Percentiles rank a stretch among this genome's conserved stretches.
phyloP scores from a whole-genome alignment of 2,888 invertebrate genomes.

The Trissoscelio sp. region DNA sequence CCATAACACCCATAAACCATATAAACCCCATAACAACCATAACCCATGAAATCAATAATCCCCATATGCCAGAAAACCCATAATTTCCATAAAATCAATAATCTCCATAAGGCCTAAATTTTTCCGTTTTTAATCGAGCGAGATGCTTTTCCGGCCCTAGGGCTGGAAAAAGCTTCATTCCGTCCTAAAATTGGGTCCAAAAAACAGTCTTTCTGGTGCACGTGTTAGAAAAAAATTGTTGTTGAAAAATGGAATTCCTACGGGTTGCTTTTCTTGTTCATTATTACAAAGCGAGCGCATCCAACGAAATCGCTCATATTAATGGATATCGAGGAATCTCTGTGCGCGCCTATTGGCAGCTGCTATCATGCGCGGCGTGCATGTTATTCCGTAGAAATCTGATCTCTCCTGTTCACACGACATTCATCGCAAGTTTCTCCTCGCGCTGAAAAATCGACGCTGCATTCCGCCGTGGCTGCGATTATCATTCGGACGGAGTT shows the following conservation, averaged over 20 bases:
- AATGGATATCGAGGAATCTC: not conserved
- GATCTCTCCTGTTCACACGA: constrained; percentile 73
- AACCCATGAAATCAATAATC: no score
- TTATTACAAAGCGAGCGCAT: constrained; percentile 16
- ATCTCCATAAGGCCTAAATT: no score
- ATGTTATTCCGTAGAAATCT: constrained; percentile 72
- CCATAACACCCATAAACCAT: no score
- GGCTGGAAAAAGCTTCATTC: no score
- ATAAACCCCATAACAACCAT: no score
- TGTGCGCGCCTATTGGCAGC: constrained; percentile 39
- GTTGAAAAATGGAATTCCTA: constrained; percentile 16
- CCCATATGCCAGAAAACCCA: no score
- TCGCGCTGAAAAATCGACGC: constrained; percentile 61
- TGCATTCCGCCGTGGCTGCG: constrained; percentile 69
- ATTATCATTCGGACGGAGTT: constrained; percentile 74
- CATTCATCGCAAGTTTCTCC: constrained; percentile 67
- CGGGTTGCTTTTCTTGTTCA: constrained; percentile 9
- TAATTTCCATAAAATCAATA: no score
- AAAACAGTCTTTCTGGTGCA: no score
- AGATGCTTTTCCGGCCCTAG: no score
- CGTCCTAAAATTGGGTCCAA: no score
- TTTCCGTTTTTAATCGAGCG: no score
- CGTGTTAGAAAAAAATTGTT: no score
- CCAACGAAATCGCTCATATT: constrained; percentile 10
- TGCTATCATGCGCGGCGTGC: constrained; percentile 57